Evolutionary conservation across 2,113 vertebrate genomes (phyloP).

Genomic region (Bos javanicus): DNA sequence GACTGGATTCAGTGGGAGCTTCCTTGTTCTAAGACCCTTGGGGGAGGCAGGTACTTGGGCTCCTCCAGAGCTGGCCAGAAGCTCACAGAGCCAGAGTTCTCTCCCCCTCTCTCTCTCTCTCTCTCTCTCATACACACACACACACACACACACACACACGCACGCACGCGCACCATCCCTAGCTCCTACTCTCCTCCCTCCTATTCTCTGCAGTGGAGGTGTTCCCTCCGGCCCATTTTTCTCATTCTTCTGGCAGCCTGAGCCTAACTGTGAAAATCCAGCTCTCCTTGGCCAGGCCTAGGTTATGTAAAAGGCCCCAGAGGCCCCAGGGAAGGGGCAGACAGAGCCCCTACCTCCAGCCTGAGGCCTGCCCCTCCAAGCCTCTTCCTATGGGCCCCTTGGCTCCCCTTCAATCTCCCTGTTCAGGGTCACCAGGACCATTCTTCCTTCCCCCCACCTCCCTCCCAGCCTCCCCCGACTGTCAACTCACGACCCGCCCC

Average conservation of each 20-base stretch:
- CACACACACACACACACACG: background rate
- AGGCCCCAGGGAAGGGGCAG: background rate
- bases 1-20: background rate
- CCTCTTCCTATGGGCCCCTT: background rate
- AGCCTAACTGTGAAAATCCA: background rate
- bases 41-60: background rate
- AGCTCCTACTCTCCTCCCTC: background rate
- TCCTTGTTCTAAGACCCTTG: background rate
- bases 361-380: background rate
- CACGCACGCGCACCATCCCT: background rate
- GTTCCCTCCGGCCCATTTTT: constrained; percentile 16
- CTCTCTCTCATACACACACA: background rate
- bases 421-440: background rate
- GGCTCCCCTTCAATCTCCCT: background rate
- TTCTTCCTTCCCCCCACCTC: background rate
- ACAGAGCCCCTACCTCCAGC: background rate
- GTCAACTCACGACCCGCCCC: background rate
- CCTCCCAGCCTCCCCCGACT: background rate
- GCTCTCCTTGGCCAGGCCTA: background rate
- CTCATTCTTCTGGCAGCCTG: constrained; percentile 25
- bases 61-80: background rate
- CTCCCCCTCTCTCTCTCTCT: too few relatives aligned
- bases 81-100: background rate
- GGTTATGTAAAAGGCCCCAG: background rate
- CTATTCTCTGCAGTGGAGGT: background rate